Conservation (phyloP, 2,113 vertebrate genomes). For the Malurus elegans region DNA sequence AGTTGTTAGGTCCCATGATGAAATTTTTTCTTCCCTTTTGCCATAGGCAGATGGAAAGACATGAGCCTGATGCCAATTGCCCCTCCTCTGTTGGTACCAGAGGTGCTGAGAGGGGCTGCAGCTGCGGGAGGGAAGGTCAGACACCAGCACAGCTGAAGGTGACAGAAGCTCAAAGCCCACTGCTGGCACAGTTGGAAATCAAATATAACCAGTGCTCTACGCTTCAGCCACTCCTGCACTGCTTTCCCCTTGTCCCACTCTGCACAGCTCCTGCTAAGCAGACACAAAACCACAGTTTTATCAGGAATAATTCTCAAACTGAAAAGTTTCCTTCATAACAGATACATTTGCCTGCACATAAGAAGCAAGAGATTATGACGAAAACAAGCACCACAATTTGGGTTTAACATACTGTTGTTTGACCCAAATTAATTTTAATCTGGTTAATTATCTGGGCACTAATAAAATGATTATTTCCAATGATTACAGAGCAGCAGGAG, state of each 20-base stretch:
- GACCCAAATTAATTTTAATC: neutral
- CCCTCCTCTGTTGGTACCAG: neutral
- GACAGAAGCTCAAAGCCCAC: neutral
- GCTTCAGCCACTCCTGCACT: neutral
- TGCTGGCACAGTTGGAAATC: neutral
- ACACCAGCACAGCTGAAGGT: neutral
- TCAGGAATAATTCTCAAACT: neutral
- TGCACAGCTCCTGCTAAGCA: neutral
- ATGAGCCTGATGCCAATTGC: neutral
- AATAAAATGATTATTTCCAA: neutral
- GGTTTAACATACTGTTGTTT: neutral
- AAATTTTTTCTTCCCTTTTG: neutral
- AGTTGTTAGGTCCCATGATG: neutral
- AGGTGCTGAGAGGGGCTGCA: neutral
- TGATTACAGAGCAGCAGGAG: neutral
- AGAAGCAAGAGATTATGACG: neutral
- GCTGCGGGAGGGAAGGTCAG: neutral
- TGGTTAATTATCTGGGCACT: neutral
- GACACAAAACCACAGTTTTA: neutral
- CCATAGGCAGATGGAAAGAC: neutral
- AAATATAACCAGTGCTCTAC: neutral
- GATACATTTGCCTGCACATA: neutral
- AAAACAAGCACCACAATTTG: neutral
- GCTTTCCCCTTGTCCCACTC: neutral
- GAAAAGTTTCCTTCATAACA: neutral